Evolutionary conservation across 2,888 invertebrate species (phyloP).

Genomic region (Chrysopilus asiliformis): DNA sequence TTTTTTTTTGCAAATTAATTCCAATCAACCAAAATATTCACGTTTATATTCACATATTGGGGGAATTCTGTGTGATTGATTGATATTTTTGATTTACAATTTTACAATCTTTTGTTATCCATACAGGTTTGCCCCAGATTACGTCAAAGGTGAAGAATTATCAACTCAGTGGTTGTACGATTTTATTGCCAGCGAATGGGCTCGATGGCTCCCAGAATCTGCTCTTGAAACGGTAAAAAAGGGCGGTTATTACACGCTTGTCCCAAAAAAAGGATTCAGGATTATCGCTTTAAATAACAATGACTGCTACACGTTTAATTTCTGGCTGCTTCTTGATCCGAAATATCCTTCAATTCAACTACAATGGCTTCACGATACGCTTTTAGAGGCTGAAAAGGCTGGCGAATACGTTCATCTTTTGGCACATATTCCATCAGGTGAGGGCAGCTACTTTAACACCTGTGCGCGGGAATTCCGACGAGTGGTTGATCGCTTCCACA

Average conservation of each 20-base stretch:
- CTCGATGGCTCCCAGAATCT: slow-evolving; percentile 46
- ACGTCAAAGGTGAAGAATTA: slow-evolving; percentile 37
- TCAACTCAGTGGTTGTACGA: slow-evolving; percentile 65
- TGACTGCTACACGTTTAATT: slow-evolving; percentile 42
- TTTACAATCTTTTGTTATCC: not conserved
- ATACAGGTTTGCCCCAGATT: slow-evolving; percentile 46
- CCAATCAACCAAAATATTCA: no score
- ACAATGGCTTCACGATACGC: slow-evolving; percentile 62
- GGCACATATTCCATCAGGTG: slow-evolving; percentile 69
- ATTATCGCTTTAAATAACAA: slow-evolving; percentile 71
- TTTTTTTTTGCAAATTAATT: not conserved
- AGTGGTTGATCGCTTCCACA: slow-evolving; percentile 56
- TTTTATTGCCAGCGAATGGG: slow-evolving; percentile 56
- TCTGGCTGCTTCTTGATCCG: slow-evolving; percentile 58
- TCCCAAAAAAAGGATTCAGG: slow-evolving; percentile 53
- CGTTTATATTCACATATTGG: no score
- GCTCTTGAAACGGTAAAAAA: slow-evolving; percentile 44
- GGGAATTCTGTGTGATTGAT: not conserved
- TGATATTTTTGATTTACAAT: not conserved
- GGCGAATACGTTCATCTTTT: slow-evolving; percentile 71
- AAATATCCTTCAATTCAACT: slow-evolving; percentile 63
- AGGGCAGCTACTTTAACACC: slow-evolving; percentile 47
- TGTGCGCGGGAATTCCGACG: slow-evolving; percentile 60
- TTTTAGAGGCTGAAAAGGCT: slow-evolving; percentile 57
- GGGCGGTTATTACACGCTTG: slow-evolving; percentile 66